Base-by-base conservation (phyloP, 2,113 vertebrate species). In the Amia ocellicauda region DNA sequence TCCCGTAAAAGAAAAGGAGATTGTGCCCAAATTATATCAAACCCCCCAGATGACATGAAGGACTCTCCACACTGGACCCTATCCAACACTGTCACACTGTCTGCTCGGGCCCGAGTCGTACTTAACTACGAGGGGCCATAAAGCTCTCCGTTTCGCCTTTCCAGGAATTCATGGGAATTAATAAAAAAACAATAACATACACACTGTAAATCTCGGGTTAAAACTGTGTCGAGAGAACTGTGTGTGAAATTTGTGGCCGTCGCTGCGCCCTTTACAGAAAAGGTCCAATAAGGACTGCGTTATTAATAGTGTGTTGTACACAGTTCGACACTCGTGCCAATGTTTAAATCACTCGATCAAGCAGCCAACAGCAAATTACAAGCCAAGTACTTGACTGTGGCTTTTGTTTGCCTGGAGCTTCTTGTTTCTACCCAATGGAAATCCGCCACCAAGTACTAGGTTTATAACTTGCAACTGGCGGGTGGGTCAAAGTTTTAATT, bases 121-220 rank as follows among this genome's bases (percentile, higher is more conserved):
- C 55, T 7, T 42, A 58, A 55, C 54, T 58, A 55, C 11, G 31
- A 36, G 31, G 11, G 31, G 31, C 58, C 63, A 31, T 54, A 55
- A 55, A 50, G 55, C 50, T 58, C 63, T 66, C 55, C 49, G 27
- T 31, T 66, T 58, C 58, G 58, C 27, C 47, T 59, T 28, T 23
- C 63, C 31, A 58, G 45, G 58, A 66, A 55, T 66, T 58, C 55
- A 64, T 45, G 42, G 14, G 63, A 57, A 64, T 19, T 52, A 19
- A 64, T 41, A 43, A 64, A 42, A n/a, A 1, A 36, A 36, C 11
- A 36, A 36, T 36, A 36, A 36, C 5, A 36, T 36, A 36, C 31
- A 2, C 5, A 36, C 5, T 36, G 31, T 36, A 36, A 36, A 5
- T 7, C 11, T 66, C 63, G 58, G 63, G 63, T 36, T 11, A 36